A percentile compares a stretch with the other conserved stretches of the same genome.
Conservation (phyloP, 2,888 invertebrate species). For the Xanthia togata region DNA sequence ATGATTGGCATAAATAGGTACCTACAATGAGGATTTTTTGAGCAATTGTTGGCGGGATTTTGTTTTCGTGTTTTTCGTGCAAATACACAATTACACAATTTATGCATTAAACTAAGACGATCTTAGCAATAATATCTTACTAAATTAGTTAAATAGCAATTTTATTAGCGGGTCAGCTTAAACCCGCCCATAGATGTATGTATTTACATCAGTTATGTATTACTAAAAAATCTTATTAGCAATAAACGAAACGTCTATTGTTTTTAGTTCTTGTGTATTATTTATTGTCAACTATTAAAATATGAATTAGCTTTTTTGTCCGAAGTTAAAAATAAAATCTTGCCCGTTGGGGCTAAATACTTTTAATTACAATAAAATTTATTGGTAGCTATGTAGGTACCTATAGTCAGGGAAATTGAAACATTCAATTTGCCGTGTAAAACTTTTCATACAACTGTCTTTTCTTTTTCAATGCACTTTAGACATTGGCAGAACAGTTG, state of each 20-base stretch:
- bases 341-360: too few relatives aligned
- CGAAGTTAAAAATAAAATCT: neutral
- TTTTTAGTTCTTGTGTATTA: neutral
- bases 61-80: neutral
- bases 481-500: too few relatives aligned
- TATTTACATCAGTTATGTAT: neutral
- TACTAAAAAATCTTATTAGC: neutral
- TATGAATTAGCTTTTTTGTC: too few relatives aligned
- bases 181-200: too few relatives aligned
- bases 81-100: neutral
- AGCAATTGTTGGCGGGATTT: neutral
- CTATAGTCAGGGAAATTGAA: neutral
- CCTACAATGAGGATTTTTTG: neutral
- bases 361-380: neutral
- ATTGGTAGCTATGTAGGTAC: neutral
- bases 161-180: too few relatives aligned
- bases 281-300: neutral
- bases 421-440: neutral
- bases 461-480: too few relatives aligned
- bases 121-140: neutral
- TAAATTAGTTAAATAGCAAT: too few relatives aligned
- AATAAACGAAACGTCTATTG: neutral
- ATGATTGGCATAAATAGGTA: neutral
- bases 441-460: too few relatives aligned
- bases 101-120: neutral